These are phyloP conservation scores for Dynastes maya DNA, from an alignment of 2,888 invertebrate genomes.

Conservation along the genomic window DNA sequence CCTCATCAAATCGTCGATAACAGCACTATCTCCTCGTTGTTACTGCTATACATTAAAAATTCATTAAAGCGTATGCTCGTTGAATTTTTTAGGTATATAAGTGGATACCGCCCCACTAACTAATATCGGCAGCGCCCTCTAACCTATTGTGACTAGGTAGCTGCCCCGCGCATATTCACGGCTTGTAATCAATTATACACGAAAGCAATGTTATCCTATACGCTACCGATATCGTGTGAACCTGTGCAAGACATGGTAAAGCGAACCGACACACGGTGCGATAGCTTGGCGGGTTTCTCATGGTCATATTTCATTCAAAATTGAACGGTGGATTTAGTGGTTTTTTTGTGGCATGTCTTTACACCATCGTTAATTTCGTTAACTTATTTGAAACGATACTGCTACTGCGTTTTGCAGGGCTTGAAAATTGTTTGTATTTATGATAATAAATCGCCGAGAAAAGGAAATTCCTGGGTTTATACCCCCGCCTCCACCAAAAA, in stretches of 20 bases:
- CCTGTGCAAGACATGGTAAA: not conserved
- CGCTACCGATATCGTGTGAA: not conserved
- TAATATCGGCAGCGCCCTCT: not conserved
- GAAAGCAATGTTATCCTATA: not conserved
- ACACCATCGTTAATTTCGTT: too few species aligned
- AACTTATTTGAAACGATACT: too few species aligned
- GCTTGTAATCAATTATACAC: not conserved
- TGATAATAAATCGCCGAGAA: too few species aligned
- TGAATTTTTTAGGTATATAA: conserved; percentile 11
- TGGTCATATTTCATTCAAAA: conserved; percentile 19
- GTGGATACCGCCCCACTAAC: not conserved
- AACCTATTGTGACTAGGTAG: not conserved
- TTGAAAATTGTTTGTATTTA: too few species aligned
- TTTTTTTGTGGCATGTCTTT: too few species aligned
- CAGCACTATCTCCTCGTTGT: not conserved
- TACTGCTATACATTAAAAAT: not conserved
- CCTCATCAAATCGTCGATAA: too few species aligned
- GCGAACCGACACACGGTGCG: too few species aligned
- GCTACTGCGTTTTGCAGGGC: too few species aligned
- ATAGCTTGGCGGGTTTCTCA: not conserved
- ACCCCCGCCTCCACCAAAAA: too few species aligned
- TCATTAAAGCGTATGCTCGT: not conserved
- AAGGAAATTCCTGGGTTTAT: too few species aligned
- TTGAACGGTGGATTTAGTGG: not conserved
- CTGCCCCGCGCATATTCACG: too few species aligned